Evolutionary conservation across 2,113 vertebrate species (phyloP), one percentile per base, ranked within the genome.

Genomic region (Hiodon tergisus): DNA sequence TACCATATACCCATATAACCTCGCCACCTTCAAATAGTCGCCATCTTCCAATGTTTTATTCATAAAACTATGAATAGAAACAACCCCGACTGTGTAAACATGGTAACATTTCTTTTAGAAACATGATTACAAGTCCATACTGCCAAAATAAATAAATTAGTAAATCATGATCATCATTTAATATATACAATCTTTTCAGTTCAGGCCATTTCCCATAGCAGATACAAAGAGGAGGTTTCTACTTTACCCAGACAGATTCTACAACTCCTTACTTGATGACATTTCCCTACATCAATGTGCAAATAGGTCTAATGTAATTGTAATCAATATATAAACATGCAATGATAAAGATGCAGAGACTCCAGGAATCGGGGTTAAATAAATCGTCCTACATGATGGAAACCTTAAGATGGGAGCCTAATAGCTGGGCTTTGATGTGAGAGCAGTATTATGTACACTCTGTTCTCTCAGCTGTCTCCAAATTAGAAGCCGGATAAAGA

Each of bases 291-390:
- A 31, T 83, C 74, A 85, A 87, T 91, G 91, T 91, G 91, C 91
- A 91, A 91, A 90, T 83, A 84, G 83, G 87, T 78, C 83, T 87
- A 86, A 89, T 89, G 86, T 86, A 88, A 88, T 86, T 78, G 84
- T 48, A 69, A 54, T 62, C 52, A 17, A 69, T 85, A 86, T 84
- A 82, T 77, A 79, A 75, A 84, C 89, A 90, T 92, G 90, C 90
- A 89, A 84, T 87, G 85, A 77, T 88, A 87, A 85, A 86, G 86
- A 88, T 82, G 78, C 59, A 84, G 79, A 81, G 84, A 87, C 85
- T 86, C 86, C 81, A 79, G 82, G 82, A 89, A 90, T 88, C 89
- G 89, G 88, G 87, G 84, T 85, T 83, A 80, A 80, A 87, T 78
- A 14, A 13, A 50, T 4, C 3, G 70, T 10, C 47, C 47, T 4